Conservation (phyloP, 92 coral and sea anemone species). For the Nematostella vectensis region DNA sequence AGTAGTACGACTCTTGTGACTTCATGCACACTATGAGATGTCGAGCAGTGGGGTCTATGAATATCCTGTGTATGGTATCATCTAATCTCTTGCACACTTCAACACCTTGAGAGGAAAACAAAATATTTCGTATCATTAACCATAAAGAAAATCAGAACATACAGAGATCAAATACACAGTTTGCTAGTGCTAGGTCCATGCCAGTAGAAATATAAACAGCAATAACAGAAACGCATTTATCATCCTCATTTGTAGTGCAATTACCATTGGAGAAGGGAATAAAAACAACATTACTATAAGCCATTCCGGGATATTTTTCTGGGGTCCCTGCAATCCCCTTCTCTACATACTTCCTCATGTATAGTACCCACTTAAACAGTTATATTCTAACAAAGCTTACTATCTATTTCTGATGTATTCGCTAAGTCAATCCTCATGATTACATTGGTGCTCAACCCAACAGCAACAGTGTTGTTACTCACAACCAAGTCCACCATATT, state of each 20-base stretch:
- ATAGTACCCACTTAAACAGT: no score
- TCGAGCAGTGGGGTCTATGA: conserved; percentile 88
- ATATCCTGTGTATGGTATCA: conserved; percentile 76
- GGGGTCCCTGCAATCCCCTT: no score
- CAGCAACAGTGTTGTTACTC: conserved; percentile 73
- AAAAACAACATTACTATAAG: no score
- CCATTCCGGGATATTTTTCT: no score
- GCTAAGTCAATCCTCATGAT: conserved; percentile 81
- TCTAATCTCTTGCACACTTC: conserved; percentile 76
- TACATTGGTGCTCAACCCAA: conserved; percentile 61
- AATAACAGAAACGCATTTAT: no score
- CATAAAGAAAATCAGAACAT: not conserved
- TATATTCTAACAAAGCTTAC: conserved; percentile 35
- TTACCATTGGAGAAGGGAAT: no score
- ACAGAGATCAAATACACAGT: no score
- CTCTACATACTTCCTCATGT: no score
- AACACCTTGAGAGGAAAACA: conserved; percentile 33
- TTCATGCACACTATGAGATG: conserved; percentile 82
- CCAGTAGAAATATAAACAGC: no score
- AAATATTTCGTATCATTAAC: not conserved
- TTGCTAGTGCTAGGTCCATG: no score
- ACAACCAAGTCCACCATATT: conserved; percentile 74
- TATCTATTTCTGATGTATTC: conserved; percentile 77
- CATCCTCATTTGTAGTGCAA: no score
- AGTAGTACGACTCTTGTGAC: conserved; percentile 79